Conservation (phyloP, 2,113 vertebrate genomes). For the Ibidorhyncha struthersii region DNA sequence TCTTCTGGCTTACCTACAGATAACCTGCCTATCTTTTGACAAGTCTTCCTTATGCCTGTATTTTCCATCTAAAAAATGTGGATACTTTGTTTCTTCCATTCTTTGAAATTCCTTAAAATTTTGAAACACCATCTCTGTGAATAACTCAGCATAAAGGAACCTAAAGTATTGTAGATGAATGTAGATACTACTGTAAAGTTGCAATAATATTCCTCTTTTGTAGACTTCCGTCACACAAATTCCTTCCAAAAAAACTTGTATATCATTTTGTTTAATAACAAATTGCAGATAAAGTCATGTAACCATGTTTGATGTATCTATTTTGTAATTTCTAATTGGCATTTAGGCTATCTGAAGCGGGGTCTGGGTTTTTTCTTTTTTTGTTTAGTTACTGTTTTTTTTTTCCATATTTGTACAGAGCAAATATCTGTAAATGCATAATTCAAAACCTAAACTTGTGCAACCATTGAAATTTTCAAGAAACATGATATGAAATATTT, state of each 20-base stretch:
- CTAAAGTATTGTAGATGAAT: neutral
- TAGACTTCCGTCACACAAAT: neutral
- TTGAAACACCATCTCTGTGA: neutral
- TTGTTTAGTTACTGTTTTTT: fast-evolving
- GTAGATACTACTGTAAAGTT: neutral
- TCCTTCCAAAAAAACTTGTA: neutral
- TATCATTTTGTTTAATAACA: neutral
- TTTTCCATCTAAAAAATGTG: neutral
- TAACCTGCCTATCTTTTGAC: neutral
- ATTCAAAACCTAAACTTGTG: neutral
- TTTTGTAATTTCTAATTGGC: neutral
- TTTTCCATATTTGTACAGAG: neutral
- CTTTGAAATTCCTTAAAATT: neutral
- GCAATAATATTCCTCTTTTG: neutral
- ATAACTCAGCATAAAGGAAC: neutral
- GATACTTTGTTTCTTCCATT: neutral
- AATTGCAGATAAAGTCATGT: neutral
- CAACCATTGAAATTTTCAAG: neutral
- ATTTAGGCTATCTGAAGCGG: neutral
- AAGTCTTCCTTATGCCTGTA: neutral
- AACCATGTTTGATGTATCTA: neutral
- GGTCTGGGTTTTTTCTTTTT: fast-evolving
- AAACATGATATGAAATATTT: neutral
- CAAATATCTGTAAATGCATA: neutral
- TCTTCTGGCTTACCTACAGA: neutral